phyloP scores from a whole-genome alignment of 2,888 invertebrate species.

The Diadegma fenestrale region DNA sequence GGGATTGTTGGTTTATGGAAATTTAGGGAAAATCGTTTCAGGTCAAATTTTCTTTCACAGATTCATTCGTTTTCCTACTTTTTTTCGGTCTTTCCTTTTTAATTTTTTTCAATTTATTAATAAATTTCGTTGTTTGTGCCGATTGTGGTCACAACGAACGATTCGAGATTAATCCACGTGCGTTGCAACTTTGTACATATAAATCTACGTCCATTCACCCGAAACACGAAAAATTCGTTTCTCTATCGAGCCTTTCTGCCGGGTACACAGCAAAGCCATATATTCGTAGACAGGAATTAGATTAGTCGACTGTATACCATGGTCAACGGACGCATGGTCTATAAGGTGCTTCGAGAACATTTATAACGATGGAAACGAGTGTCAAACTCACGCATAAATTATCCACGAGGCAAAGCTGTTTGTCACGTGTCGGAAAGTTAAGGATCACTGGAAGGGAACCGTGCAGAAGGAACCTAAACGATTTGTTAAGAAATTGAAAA shows the following conservation, averaged over 20 bases:
- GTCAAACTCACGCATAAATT: constrained; percentile 29
- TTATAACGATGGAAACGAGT: constrained; percentile 31
- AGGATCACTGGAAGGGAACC: constrained; percentile 12
- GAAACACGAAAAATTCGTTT: constrained; percentile 82
- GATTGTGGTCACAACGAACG: constrained; percentile 44
- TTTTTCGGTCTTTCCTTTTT: neutral
- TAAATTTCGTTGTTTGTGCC: neutral
- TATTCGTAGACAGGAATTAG: constrained; percentile 37
- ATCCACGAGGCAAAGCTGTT: constrained; percentile 24
- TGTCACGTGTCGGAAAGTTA: constrained; percentile 33
- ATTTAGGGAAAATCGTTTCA: neutral
- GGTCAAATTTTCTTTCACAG: neutral
- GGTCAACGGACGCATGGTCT: constrained; percentile 30
- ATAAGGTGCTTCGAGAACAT: constrained; percentile 43
- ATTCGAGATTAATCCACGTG: constrained; percentile 47
- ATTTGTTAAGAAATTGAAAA: neutral
- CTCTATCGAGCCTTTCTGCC: constrained; percentile 41
- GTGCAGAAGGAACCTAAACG: neutral
- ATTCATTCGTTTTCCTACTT: neutral
- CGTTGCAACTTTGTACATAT: constrained; percentile 65
- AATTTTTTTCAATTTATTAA: neutral
- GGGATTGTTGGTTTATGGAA: neutral
- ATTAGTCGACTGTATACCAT: constrained; percentile 23
- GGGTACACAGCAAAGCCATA: constrained; percentile 11
- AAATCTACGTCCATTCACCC: constrained; percentile 81